Percentiles rank a stretch among this genome's conserved stretches.
These are phyloP conservation scores for Gobionotothen gibberifrons DNA, from an alignment of 2,797 vertebrate genomes.

Conservation along the genomic window DNA sequence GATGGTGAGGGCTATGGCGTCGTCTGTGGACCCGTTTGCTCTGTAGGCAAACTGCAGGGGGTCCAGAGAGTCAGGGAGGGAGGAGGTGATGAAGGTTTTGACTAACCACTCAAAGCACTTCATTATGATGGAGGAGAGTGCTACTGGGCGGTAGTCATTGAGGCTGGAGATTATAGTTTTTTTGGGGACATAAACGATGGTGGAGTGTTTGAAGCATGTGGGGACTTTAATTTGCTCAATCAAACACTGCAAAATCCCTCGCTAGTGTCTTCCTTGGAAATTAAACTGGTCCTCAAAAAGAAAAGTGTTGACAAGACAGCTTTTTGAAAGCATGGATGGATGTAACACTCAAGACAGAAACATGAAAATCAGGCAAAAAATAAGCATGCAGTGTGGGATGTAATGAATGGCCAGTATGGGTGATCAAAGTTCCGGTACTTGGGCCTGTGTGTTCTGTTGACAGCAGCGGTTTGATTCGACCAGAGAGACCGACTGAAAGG, in stretches of 20 bases:
- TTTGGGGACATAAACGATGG: too few relatives aligned
- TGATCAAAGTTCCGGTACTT: constrained; percentile 26
- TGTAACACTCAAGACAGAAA: constrained; percentile 4
- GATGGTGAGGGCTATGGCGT: too few relatives aligned
- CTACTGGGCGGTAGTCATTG: too few relatives aligned
- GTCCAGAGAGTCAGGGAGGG: too few relatives aligned
- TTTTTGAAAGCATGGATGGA: constrained; percentile 28
- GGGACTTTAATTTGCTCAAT: constrained; percentile 13
- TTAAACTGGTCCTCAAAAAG: background rate
- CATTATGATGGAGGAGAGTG: too few relatives aligned
- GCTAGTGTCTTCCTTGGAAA: background rate
- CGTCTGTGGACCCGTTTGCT: too few relatives aligned
- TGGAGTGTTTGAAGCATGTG: too few relatives aligned
- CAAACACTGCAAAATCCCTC: constrained; percentile 10
- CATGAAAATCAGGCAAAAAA: background rate
- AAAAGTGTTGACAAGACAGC: background rate
- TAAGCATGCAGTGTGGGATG: constrained; percentile 20
- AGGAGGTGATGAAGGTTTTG: too few relatives aligned
- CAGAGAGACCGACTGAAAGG: constrained; percentile 44
- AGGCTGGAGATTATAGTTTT: too few relatives aligned
- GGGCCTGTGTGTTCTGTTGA: background rate
- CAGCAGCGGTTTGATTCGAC: constrained; percentile 38
- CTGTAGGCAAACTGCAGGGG: too few relatives aligned
- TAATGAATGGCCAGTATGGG: constrained; percentile 14
- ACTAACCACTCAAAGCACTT: too few relatives aligned